Evolutionary conservation across 2,888 invertebrate species (phyloP), one percentile per base, ranked within the genome.

Genomic region (Hypomecis punctinalis): DNA sequence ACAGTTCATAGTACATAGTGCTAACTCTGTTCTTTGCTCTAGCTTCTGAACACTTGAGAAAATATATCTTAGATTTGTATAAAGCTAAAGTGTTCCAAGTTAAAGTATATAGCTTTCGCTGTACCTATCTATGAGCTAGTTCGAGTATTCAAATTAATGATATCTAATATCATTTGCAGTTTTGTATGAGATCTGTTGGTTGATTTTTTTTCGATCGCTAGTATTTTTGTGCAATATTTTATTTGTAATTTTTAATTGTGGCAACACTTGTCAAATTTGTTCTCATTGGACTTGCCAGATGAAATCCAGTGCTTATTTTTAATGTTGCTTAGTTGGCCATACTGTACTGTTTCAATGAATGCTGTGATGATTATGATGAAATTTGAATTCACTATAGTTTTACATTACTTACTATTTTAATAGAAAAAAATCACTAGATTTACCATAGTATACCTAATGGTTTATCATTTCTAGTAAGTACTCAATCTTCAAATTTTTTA

Each of bases 161-260:
- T 90, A 90, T 90, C 72, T 78, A 76, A 91, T 91, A 89, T 90
- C 89, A 89, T 88, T 86, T 89, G 80, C 83, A 80, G 82, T 62
- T 62, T 59, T 81, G 72, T 81, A 75, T 81, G 74, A 83, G 80
- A 83, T 86, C 80, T 86, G 82, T 86, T 81, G 71, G 74, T 77
- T 68, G 52, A 40, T 70, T 68, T 74, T 73, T 77, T 76, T 78
- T 78, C 70, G 67, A 74, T 69, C 61, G 60, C 71, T 79, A 73
- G 71, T 75, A 70, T 77, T 63, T 73, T 78, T 52, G 76, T 73
- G 76, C 83, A 80, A 76, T 81, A 79, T 79, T 76, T 77, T 79
- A 80, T 81, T 88, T 87, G 84, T 87, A 86, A 87, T 88, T 85
- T 82, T 78, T 77, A n/a, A 43, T 71, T 68, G 66, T 78, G 76